Evolutionary conservation across 1,140 invertebrate species (phyloP).

Genomic region (Drosophila kikkawai): DNA sequence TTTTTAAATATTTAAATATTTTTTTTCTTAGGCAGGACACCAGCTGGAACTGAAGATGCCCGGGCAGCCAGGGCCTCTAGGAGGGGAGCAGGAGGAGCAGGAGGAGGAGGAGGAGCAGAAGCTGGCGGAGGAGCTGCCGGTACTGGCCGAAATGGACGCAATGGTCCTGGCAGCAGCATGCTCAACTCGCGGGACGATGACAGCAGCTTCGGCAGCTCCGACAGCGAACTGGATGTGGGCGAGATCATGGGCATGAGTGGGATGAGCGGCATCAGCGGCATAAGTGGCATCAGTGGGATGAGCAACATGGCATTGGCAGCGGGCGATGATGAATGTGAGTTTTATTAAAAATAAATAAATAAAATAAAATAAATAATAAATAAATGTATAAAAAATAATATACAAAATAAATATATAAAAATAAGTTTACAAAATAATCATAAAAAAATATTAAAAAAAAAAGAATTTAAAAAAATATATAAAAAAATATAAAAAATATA

Average conservation of each 20-base stretch:
- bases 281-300: constrained; percentile 54
- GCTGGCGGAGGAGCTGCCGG: background rate
- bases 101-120: background rate
- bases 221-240: constrained; percentile 80
- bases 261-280: constrained; percentile 40
- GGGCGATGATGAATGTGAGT: constrained; percentile 76
- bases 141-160: constrained; percentile 36
- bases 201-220: constrained; percentile 82
- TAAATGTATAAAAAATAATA: no score
- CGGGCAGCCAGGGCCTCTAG: background rate
- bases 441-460: no score
- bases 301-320: constrained; percentile 36
- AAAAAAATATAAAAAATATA: no score
- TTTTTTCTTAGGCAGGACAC: background rate
- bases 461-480: no score
- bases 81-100: background rate
- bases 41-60: background rate
- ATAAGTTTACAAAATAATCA: no score
- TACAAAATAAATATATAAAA: no score
- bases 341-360: no score
- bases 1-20: background rate
- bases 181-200: constrained; percentile 64
- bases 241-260: constrained; percentile 70
- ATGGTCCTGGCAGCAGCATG: constrained; percentile 52
- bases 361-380: no score